Evolutionary conservation across 2,113 vertebrate genomes (phyloP).

Genomic region (Pogonocichla stellata): DNA sequence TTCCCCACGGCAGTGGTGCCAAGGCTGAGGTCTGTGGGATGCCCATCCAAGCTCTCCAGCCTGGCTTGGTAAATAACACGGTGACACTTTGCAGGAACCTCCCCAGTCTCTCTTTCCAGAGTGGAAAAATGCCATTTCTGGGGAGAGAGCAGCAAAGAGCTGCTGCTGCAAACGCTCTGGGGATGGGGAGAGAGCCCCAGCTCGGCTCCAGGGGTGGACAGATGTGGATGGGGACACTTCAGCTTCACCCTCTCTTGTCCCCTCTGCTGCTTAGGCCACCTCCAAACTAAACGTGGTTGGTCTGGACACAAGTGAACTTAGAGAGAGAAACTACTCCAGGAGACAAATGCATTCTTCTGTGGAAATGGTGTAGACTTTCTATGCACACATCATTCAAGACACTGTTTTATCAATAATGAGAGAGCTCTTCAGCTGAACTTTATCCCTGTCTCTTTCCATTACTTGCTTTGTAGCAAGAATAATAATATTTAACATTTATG

Average conservation of each 20-base stretch:
- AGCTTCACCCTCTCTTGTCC: not conserved
- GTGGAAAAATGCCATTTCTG: not conserved
- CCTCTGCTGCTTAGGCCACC: not conserved
- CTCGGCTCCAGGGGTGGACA: accelerated
- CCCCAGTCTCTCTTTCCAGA: not conserved
- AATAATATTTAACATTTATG: not conserved
- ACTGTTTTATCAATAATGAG: not conserved
- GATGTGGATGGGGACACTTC: too few species aligned
- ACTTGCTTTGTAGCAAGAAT: not conserved
- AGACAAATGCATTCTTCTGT: not conserved
- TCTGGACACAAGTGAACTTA: not conserved
- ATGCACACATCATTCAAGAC: not conserved
- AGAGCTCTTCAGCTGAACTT: not conserved
- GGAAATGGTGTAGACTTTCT: not conserved
- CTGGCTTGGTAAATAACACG: not conserved
- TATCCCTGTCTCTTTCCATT: not conserved
- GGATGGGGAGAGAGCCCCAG: not conserved
- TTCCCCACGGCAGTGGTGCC: accelerated
- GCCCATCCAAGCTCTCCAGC: not conserved
- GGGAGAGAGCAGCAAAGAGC: not conserved
- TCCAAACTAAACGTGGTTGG: too few species aligned
- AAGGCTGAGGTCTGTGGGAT: not conserved
- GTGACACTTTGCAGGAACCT: not conserved
- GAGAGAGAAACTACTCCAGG: not conserved
- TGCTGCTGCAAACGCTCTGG: not conserved